Evolutionary conservation across 2,113 vertebrate species (phyloP).

Genomic region (Tetraodon nigroviridis): DNA sequence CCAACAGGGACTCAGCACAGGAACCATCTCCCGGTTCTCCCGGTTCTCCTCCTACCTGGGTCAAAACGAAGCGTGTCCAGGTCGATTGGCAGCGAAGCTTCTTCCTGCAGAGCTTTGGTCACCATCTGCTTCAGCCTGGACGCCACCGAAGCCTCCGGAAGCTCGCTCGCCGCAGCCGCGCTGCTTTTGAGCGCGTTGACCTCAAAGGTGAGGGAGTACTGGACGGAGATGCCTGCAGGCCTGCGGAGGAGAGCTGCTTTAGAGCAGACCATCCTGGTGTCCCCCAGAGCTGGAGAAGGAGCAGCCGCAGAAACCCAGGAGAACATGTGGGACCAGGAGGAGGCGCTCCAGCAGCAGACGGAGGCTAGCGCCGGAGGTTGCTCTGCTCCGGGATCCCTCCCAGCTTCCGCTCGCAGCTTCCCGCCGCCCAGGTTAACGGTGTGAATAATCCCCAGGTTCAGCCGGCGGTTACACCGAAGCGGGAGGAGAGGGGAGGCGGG

Average conservation of each 20-base stretch:
- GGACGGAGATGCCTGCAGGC: slow-evolving; percentile 75
- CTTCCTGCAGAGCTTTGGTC: slow-evolving; percentile 76
- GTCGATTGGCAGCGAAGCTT: slow-evolving; percentile 78
- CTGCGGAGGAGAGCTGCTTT: slow-evolving; percentile 49
- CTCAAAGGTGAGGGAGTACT: slow-evolving; percentile 80
- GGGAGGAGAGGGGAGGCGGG: background rate
- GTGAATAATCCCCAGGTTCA: background rate
- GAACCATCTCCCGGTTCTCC: background rate
- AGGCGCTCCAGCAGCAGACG: too few species aligned
- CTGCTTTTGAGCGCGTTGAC: slow-evolving; percentile 49
- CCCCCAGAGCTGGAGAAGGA: background rate
- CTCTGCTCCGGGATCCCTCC: too few species aligned
- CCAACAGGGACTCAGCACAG: background rate
- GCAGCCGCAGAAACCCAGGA: too few species aligned
- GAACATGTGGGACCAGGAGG: too few species aligned
- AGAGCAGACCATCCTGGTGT: background rate
- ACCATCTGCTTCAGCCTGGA: slow-evolving; percentile 77
- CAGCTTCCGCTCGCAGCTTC: too few species aligned
- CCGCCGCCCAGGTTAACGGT: background rate
- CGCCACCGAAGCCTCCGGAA: slow-evolving; percentile 43
- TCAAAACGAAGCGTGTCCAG: slow-evolving; percentile 78
- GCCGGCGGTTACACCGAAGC: too few species aligned
- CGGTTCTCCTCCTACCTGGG: slow-evolving; percentile 39
- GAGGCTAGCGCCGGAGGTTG: too few species aligned
- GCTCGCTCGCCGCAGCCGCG: slow-evolving; percentile 52